Base-by-base conservation (phyloP, 2,888 invertebrate genomes). In the Drosophila aldrichi region DNA sequence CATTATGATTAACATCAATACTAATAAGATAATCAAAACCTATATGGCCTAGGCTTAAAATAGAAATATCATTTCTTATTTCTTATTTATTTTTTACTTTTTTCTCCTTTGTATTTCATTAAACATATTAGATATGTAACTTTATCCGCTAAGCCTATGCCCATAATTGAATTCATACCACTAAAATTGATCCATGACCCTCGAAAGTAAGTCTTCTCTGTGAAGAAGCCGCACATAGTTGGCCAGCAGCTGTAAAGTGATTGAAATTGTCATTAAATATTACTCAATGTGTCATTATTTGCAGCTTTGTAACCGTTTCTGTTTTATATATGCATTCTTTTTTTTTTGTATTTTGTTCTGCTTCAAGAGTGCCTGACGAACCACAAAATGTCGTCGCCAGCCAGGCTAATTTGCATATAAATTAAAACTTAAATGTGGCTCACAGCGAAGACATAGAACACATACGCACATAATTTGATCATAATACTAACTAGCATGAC, bases 331-430 rank as follows among this genome's bases (percentile, higher is more conserved):
- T 81, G 2, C 2, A 2, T 80, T 75, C 78, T 80, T 41, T 43
- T 20, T 14, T n/a, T n/a, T n/a, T n/a, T n/a, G n/a, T n/a, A n/a
- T n/a, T n/a, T n/a, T n/a, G n/a, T n/a, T n/a, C n/a, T 38, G 14
- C 54, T 32, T n/a, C 34, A 46, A 40, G 20, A 22, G 32, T 29
- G 36, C 44, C 43, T 48, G 68, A 68, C 52, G 59, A 67, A 29
- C 72, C 54, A 25, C 59, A 65, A 56, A 18, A 67, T 46, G 54
- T 25, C 41, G 38, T 56, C 61, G 75, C 54, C 70, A 55, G 73
- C 43, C 55, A 69, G 20, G 70, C 82, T 86, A 81, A 86, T 88
- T 86, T 86, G 81, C 86, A 86, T 88, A 86, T 86, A 86, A 88
- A 86, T 86, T 86, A 88, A 88, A 86, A 84, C 82, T 75, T 73